Base-by-base conservation (phyloP, 2,797 vertebrate genomes). In the Muscicapa striata region DNA sequence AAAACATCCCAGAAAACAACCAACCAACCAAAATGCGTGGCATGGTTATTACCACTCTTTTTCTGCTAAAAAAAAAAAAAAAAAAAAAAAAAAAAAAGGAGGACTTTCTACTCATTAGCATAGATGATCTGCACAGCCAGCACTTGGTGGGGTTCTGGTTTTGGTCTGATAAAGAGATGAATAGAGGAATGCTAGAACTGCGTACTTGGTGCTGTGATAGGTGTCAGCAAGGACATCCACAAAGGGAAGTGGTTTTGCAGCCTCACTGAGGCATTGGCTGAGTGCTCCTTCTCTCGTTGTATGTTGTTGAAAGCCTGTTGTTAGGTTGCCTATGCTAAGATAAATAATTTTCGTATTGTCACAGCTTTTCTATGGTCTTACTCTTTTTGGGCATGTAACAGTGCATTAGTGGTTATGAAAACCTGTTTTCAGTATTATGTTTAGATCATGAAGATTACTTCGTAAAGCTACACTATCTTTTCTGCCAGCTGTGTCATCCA, bases 191-290 rank as follows among this genome's bases (percentile, higher is more conserved):
- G 6, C 26, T 62, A 4, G 41, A 74, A 29, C 23, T 49, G 26
- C 38, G 2, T 74, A 1, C 9, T 10, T 0, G 1, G 5, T 87
- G 78, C 41, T 0, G 1, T 41, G 40, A 21, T n/a, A 62, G 54
- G 26, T 75, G 84, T 91, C 69, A 66, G 45, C 57, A 58, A 29
- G 79, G 54, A 46, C 66, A 20, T 46, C n/a, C 45, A 9, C 73
- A 90, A 73, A 67, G 62, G 59, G 64, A 84, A 61, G 77, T 82
- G 77, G 13, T 38, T 93, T 54, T 92, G 26, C 52, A 70, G 0
- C 38, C 36, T 54, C 26, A 17, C 72, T 63, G 72, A 69, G 74
- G 29, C 2, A 1, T 76, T 49, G 21, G 62, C 41, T 5, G 38
- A 21, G 20, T 73, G 34, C 19, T 80, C 16, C 34, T 79, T 87